Evolutionary conservation across 2,888 invertebrate genomes (phyloP).

Genomic region (Metellina segmentata): DNA sequence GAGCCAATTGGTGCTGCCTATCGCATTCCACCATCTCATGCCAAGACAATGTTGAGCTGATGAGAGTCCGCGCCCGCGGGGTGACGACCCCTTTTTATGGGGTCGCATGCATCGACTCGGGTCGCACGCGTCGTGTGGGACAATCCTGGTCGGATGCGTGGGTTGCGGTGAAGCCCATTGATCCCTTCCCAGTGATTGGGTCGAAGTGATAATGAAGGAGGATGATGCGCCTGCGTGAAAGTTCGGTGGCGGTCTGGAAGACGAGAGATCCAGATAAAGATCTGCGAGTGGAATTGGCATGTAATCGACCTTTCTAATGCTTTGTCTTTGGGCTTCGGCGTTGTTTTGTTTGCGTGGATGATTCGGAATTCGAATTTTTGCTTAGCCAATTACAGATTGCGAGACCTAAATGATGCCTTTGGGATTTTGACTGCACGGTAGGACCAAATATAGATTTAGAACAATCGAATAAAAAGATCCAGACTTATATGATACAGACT

Average conservation of each 20-base stretch:
- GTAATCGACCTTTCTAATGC: too few species aligned
- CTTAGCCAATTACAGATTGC: too few species aligned
- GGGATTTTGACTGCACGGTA: too few species aligned
- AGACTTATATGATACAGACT: too few species aligned
- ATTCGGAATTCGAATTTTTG: too few species aligned
- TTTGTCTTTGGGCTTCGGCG: too few species aligned
- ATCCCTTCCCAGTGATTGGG: too few species aligned
- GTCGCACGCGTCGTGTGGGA: slow-evolving; percentile 51
- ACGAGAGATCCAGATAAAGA: background rate
- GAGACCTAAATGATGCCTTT: too few species aligned
- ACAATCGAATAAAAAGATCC: too few species aligned
- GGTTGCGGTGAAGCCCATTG: background rate
- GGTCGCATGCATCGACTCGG: slow-evolving; percentile 44
- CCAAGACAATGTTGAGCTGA: slow-evolving; percentile 39
- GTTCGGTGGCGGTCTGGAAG: background rate
- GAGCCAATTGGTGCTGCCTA: slow-evolving; percentile 24
- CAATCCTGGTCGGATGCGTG: slow-evolving; percentile 16
- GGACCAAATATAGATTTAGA: too few species aligned
- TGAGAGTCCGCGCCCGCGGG: background rate
- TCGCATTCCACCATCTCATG: slow-evolving; percentile 24
- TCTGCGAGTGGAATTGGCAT: too few species aligned
- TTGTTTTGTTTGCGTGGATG: too few species aligned
- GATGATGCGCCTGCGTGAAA: background rate
- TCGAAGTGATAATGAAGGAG: background rate
- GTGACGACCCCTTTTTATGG: slow-evolving; percentile 56